Base-by-base conservation (phyloP, 2,888 invertebrate genomes). In the Melipona beecheii region DNA sequence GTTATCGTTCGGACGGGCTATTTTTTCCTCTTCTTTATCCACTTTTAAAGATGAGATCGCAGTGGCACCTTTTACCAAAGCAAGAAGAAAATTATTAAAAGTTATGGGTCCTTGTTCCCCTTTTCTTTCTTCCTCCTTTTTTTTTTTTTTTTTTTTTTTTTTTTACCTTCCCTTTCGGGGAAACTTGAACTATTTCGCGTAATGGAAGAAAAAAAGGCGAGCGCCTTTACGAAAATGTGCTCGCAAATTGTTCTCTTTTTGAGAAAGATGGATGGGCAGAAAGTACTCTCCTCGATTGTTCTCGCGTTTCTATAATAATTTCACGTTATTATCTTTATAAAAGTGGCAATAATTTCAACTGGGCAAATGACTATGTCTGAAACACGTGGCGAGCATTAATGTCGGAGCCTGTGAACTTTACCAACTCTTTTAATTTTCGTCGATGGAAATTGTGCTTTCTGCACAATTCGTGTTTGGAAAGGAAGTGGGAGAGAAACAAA, bases 41-140 rank as follows among this genome's bases (percentile, higher is more conserved):
- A 68, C 13, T 60, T 58, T 65, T 27, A 2, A 13, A 70, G n/a
- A 24, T 66, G 11, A 27, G 78, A 43, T 21, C 72, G 21, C 75
- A 75, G 49, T 50, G 52, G 60, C 60, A 43, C 15, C 27, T 50
- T 65, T 24, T 24, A 17, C 31, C 19, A 4, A 24, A 69, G 60
- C 56, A 58, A 69, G 9, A n/a, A 58, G 74, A 72, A 60, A 74
- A 74, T 83, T 71, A 81, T 77, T 62, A 83, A 77, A 71, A 74
- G 70, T 60, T 17, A 36, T 74, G 54, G 21, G 0, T 36, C 54
- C 58, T 65, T 76, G 68, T 81, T 50, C 11, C 58, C 50, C 52
- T 43, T 49, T 58, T 65, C n/a, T 15, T 21, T 43, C 15, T 36
- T 17, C 24, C 27, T 24, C 36, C 24, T 21, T 21, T 56, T n/a